A percentile compares a stretch with the other conserved stretches of the same genome.
Evolutionary conservation across 2,888 invertebrate genomes (phyloP).

Genomic region (Gymnoscelis rufifasciata): DNA sequence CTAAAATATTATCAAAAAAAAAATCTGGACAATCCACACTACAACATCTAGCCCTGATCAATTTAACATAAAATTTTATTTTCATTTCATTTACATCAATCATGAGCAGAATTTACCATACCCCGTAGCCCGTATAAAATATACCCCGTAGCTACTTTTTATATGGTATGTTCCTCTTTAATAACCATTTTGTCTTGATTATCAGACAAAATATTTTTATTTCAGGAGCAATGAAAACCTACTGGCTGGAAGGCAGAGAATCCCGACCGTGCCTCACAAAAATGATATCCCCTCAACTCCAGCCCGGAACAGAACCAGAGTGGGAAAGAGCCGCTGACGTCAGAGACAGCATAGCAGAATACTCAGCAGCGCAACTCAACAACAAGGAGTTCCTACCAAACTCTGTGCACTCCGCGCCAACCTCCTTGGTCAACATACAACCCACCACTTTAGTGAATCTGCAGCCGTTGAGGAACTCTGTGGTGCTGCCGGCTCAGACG

Average conservation of each 20-base stretch:
- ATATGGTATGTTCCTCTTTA: too few relatives aligned
- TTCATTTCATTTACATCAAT: too few relatives aligned
- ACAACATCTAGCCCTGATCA: too few relatives aligned
- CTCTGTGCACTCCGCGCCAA: slow-evolving; percentile 45
- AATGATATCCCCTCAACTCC: slow-evolving; percentile 61
- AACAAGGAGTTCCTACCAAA: slow-evolving; percentile 52
- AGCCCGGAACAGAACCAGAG: slow-evolving; percentile 62
- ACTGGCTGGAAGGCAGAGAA: slow-evolving; percentile 89
- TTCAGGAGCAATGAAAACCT: slow-evolving; percentile 90
- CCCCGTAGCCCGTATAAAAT: too few relatives aligned
- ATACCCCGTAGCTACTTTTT: too few relatives aligned
- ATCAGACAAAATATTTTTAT: slow-evolving; percentile 4
- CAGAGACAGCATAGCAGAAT: slow-evolving; percentile 67
- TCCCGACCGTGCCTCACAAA: slow-evolving; percentile 78
- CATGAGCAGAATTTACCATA: too few relatives aligned
- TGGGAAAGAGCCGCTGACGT: slow-evolving; percentile 71
- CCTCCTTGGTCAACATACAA: slow-evolving; percentile 33
- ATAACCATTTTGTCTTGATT: too few relatives aligned
- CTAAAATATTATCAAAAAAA: too few relatives aligned
- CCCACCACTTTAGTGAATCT: slow-evolving; percentile 40
- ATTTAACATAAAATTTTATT: too few relatives aligned
- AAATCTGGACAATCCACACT: too few relatives aligned
- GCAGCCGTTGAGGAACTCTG: slow-evolving; percentile 32
- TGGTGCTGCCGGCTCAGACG: slow-evolving; percentile 33
- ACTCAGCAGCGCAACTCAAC: slow-evolving; percentile 58